Percentiles rank a stretch among this genome's conserved stretches.
Conservation (phyloP, 1,140 invertebrate genomes). For the Leptinotarsa texana region DNA sequence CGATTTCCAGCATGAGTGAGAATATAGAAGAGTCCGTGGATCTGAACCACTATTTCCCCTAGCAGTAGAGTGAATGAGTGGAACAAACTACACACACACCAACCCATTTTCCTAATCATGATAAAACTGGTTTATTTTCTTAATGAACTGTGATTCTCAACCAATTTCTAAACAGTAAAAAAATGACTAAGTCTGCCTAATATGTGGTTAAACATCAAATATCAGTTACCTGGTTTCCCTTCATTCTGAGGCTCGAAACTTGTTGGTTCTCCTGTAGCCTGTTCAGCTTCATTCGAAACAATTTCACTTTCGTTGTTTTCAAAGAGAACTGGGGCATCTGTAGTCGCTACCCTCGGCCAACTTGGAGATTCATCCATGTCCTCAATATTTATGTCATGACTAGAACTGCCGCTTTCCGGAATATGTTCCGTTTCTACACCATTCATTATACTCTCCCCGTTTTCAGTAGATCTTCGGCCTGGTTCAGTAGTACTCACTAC, state of each 20-base stretch:
- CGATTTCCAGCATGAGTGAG: too few species aligned
- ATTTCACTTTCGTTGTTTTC: conserved; percentile 19
- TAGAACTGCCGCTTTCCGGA: conserved; percentile 63
- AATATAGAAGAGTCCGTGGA: too few species aligned
- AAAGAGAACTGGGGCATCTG: conserved; percentile 7
- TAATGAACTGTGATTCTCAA: too few species aligned
- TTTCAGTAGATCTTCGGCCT: conserved; percentile 64
- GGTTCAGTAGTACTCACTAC: conserved; percentile 95
- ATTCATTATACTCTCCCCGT: conserved; percentile 68
- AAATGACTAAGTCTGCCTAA: too few species aligned
- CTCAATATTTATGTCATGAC: conserved; percentile 70
- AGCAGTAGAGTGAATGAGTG: too few species aligned
- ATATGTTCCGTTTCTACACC: conserved; percentile 56
- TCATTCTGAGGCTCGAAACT: conserved; percentile 11
- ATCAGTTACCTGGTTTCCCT: conserved; percentile 8
- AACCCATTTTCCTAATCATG: too few species aligned
- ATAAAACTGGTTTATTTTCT: too few species aligned
- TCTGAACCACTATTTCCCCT: too few species aligned
- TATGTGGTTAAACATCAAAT: too few species aligned
- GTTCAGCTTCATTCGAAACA: not conserved
- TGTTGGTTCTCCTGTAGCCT: not conserved
- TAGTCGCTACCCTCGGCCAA: conserved; percentile 49
- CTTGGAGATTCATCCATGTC: conserved; percentile 68
- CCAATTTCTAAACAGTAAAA: too few species aligned
- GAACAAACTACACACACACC: too few species aligned